Conservation (phyloP, 2,888 invertebrate genomes). For the Polydesmus complanatus region DNA sequence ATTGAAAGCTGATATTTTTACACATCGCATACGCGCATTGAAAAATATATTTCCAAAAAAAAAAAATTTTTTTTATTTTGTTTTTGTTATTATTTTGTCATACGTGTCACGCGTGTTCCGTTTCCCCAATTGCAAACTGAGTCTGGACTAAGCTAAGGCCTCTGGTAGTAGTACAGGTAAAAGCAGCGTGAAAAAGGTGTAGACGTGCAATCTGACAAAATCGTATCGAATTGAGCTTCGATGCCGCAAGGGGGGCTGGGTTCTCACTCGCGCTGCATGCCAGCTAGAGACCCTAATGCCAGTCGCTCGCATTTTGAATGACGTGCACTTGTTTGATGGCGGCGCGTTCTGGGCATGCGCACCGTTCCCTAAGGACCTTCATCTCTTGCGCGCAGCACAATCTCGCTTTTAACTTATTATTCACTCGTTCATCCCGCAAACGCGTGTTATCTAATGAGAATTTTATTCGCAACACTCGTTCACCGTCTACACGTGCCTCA, state of each 20-base stretch:
- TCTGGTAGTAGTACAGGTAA: too few species aligned
- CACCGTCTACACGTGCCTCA: background rate
- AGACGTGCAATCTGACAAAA: background rate
- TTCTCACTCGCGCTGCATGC: too few species aligned
- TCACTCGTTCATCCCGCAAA: background rate
- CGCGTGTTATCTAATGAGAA: slow-evolving; percentile 12
- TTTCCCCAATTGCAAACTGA: too few species aligned
- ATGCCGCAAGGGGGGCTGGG: too few species aligned
- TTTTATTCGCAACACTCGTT: slow-evolving; percentile 12
- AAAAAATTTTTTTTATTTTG: too few species aligned
- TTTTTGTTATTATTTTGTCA: too few species aligned
- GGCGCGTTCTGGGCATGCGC: background rate
- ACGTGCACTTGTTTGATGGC: background rate
- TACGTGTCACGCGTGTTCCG: too few species aligned
- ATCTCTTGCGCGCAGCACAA: background rate
- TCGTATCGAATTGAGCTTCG: background rate
- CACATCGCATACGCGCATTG: too few species aligned
- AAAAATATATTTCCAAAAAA: too few species aligned
- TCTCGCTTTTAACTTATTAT: background rate
- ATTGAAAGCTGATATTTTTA: too few species aligned
- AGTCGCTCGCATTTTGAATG: background rate
- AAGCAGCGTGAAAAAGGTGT: background rate
- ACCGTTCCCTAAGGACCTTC: background rate
- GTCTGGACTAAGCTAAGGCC: too few species aligned
- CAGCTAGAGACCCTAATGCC: too few species aligned